Percentiles rank a stretch among this genome's conserved stretches.
These are phyloP conservation scores for Drosophila atripex DNA, from an alignment of 2,888 invertebrate species.

Conservation along the genomic window DNA sequence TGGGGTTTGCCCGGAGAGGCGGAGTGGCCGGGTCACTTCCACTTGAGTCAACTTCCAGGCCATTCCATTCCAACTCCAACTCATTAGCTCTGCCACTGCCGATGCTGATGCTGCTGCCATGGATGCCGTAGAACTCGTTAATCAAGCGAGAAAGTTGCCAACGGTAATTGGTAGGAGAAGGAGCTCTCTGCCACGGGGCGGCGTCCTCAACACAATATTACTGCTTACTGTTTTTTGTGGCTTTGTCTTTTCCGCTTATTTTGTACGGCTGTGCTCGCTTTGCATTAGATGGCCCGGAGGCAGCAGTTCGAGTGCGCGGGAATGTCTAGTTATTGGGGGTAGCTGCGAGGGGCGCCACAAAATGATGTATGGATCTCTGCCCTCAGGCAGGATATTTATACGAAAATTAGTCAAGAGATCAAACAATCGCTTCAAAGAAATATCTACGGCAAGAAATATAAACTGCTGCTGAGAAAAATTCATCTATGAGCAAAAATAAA, in stretches of 20 bases:
- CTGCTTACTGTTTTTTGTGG: slow-evolving; percentile 36
- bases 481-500: background rate
- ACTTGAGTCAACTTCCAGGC: slow-evolving; percentile 41
- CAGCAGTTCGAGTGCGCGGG: slow-evolving; percentile 28
- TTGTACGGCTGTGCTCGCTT: slow-evolving; percentile 15
- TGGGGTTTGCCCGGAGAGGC: background rate
- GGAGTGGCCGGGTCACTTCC: slow-evolving; percentile 53
- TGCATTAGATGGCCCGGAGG: slow-evolving; percentile 48
- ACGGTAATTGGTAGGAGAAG: slow-evolving; percentile 25
- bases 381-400: background rate
- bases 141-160: slow-evolving; percentile 81
- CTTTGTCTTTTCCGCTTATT: slow-evolving; percentile 9
- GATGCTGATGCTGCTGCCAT: slow-evolving; percentile 57
- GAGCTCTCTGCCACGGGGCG: slow-evolving; percentile 4
- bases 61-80: slow-evolving; percentile 41
- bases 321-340: slow-evolving; percentile 1
- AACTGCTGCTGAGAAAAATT: background rate
- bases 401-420: background rate
- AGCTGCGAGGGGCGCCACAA: background rate
- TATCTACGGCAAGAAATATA: background rate
- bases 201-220: slow-evolving; percentile 34
- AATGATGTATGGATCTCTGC: background rate
- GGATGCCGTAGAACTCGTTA: slow-evolving; percentile 78
- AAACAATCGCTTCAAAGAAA: background rate
- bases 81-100: slow-evolving; percentile 55